A percentile compares a stretch with the other conserved stretches of the same genome.
Conservation (phyloP, 2,797 vertebrate species). For the Ibycter americanus region DNA sequence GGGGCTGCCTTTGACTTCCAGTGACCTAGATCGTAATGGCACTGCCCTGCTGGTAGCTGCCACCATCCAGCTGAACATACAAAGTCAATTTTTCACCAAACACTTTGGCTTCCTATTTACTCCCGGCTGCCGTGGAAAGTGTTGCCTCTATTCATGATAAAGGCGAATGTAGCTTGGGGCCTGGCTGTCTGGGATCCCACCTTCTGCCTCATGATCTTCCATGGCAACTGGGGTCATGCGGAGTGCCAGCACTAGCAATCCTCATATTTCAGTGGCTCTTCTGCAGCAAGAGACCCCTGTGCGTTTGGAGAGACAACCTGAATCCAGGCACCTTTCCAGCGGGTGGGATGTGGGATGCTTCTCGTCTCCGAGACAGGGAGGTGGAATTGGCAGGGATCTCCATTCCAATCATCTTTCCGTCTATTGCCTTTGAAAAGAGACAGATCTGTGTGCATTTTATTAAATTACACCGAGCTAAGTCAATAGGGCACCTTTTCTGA, state of each 20-base stretch:
- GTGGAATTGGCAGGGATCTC: neutral
- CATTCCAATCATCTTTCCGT: neutral
- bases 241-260: neutral
- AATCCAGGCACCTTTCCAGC: neutral
- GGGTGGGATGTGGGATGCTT: rapidly evolving
- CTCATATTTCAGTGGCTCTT: neutral
- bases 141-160: neutral
- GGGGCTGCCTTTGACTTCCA: neutral
- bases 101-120: neutral
- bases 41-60: neutral
- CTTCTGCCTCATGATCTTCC: neutral
- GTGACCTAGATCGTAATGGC: neutral
- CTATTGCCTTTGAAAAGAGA: neutral
- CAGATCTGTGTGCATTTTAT: neutral
- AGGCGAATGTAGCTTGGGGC: neutral
- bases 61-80: neutral
- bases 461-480: neutral
- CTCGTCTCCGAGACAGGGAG: neutral
- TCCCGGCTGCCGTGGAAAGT: neutral
- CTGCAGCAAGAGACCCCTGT: neutral
- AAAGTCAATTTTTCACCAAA: neutral
- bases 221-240: neutral
- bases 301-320: neutral
- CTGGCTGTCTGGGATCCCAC: neutral
- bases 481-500: neutral